Conservation (phyloP, 2,888 invertebrate species). For the Napeogenes sylphis region DNA sequence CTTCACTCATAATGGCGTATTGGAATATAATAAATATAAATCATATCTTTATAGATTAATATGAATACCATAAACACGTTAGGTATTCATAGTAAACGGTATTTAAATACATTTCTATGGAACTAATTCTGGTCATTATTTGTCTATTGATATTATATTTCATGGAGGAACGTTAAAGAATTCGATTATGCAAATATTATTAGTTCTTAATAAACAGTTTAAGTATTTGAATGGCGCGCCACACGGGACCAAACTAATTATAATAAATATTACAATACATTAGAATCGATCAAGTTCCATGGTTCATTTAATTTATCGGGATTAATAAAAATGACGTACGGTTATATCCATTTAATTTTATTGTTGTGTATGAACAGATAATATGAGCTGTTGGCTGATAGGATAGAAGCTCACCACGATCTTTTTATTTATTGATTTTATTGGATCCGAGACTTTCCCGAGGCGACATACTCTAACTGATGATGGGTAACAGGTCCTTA, state of each 20-base stretch:
- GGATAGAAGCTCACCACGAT: conserved; percentile 67
- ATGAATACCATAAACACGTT: conserved; percentile 56
- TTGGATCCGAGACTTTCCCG: conserved; percentile 68
- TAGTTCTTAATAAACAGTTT: conserved; percentile 71
- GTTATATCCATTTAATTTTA: conserved; percentile 61
- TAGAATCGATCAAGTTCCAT: conserved; percentile 73
- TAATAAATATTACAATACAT: conserved; percentile 73
- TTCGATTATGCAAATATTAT: conserved; percentile 75
- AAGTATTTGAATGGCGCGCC: conserved; percentile 59
- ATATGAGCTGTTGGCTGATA: conserved; percentile 49
- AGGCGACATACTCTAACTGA: conserved; percentile 59
- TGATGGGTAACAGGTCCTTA: conserved; percentile 35
- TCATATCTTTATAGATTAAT: conserved; percentile 58
- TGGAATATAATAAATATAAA: conserved; percentile 43
- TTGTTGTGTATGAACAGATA: conserved; percentile 53
- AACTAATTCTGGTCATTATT: conserved; percentile 69
- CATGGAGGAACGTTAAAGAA: conserved; percentile 63
- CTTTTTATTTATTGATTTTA: conserved; percentile 70
- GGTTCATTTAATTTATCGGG: conserved; percentile 70
- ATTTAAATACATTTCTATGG: conserved; percentile 53
- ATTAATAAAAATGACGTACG: conserved; percentile 74
- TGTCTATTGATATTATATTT: conserved; percentile 71
- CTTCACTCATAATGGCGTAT: conserved; percentile 41
- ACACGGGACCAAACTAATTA: conserved; percentile 61
- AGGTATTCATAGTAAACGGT: conserved; percentile 50